Percentiles rank a stretch among this genome's conserved stretches.
phyloP scores from a whole-genome alignment of 2,888 invertebrate genomes.

The Galerucella calmariensis region DNA sequence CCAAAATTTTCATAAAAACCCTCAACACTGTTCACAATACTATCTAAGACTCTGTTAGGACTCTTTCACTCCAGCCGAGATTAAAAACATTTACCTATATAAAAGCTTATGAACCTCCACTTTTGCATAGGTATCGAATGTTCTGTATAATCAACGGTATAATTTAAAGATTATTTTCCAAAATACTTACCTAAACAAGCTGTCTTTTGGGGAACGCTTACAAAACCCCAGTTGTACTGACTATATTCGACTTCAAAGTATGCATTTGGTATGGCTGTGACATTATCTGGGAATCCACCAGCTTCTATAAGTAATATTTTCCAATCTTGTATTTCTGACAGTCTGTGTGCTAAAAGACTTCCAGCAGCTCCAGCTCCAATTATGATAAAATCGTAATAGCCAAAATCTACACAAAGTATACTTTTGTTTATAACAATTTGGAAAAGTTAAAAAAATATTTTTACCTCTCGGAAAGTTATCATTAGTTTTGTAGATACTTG shows the following conservation, averaged over 20 bases:
- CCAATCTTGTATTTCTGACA: conserved; percentile 43
- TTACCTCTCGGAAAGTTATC: conserved; percentile 32
- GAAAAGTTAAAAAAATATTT: conserved; percentile 11
- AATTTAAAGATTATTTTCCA: background rate
- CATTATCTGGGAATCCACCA: conserved; percentile 43
- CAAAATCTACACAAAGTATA: conserved; percentile 37
- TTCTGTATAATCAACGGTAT: background rate
- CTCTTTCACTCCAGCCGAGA: too few relatives aligned
- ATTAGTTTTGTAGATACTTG: conserved; percentile 36
- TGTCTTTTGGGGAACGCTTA: conserved; percentile 72
- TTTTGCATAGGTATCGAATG: too few relatives aligned
- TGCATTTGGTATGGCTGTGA: conserved; percentile 70
- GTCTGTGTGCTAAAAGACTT: conserved; percentile 42
- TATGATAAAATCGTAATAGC: conserved; percentile 46
- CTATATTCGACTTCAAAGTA: conserved; percentile 71
- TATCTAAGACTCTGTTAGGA: too few relatives aligned
- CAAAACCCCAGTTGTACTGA: conserved; percentile 78
- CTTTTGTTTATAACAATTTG: background rate
- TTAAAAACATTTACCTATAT: too few relatives aligned
- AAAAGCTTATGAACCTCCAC: too few relatives aligned
- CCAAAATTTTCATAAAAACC: too few relatives aligned
- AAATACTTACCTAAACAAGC: conserved; percentile 64
- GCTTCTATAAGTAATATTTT: conserved; percentile 47
- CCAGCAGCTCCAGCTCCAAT: conserved; percentile 47
- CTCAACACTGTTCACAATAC: too few relatives aligned